Evolutionary conservation across 2,797 vertebrate species (phyloP).

Genomic region (Molossus alvarezi): DNA sequence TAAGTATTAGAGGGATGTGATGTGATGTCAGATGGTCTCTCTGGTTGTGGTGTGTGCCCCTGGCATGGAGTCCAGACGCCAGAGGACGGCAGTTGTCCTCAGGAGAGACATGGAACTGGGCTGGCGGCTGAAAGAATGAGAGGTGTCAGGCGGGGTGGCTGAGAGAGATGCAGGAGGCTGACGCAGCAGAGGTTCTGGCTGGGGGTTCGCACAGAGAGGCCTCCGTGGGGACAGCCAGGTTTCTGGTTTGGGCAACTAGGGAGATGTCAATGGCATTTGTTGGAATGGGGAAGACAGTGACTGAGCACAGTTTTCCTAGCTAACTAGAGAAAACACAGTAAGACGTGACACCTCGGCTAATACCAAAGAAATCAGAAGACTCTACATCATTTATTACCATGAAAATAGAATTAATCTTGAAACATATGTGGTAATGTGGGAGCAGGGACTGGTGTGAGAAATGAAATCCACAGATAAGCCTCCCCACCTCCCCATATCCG

Average conservation of each 20-base stretch:
- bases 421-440: neutral
- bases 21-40: neutral
- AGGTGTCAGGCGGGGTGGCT: neutral
- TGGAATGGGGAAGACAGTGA: neutral
- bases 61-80: neutral
- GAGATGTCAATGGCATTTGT: neutral
- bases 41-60: neutral
- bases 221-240: neutral
- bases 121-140: neutral
- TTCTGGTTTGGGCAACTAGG: neutral
- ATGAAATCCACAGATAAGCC: slow-evolving; percentile 9
- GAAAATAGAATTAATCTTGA: slow-evolving; percentile 15
- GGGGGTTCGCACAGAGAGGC: neutral
- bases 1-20: neutral
- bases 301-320: neutral
- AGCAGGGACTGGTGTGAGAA: neutral
- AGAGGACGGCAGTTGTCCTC: neutral
- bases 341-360: neutral
- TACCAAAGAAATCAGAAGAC: slow-evolving; percentile 54
- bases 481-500: neutral
- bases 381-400: neutral
- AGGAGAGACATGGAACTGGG: neutral
- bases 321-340: neutral
- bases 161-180: neutral
- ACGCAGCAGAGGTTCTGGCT: neutral